Evolutionary conservation across 2,888 invertebrate genomes (phyloP), one percentile per base, ranked within the genome.

Genomic region (Andricus quercusramuli): DNA sequence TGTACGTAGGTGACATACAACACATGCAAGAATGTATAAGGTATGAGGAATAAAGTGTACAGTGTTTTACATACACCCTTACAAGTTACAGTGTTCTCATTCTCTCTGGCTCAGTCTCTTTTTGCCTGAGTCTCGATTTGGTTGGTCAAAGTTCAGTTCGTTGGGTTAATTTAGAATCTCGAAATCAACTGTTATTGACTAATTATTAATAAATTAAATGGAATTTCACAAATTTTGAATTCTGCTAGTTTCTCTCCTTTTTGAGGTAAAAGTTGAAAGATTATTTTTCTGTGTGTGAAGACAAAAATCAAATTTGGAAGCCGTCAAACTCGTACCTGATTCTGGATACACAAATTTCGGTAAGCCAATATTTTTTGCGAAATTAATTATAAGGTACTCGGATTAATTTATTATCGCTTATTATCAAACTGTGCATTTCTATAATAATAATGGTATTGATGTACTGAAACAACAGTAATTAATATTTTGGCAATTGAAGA

Each of bases 121-220:
- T 47, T 17, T 17, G 6, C 1, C n/a, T n/a, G n/a, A 15, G 15
- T 15, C 15, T 15, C 15, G 8, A 17, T 17, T 47, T 3, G 6
- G 4, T 25, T 62, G 62, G 25, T 62, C 64, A 64, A 64, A 64
- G 64, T 64, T 29, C 64, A 64, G 29, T 59, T 59, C 59, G 11
- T 64, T 2, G 25, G 29, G 68, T 68, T 68, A 68, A 68, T 68
- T 68, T 47, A 68, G 68, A 25, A 44, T 68, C 47, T 17, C 9
- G 20, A 68, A 47, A 25, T 47, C 15, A 25, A 17, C 29, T 25
- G 29, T 64, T 25, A 62, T 15, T 25, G 4, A 25, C 51, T 32
- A 51, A 51, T n/a, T 37, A 56, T 37, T 59, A 51, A 59, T 59
- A 20, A 74, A 29, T 74, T 56, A 56, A 74, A 32, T n/a, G 6